Conservation (phyloP, 2,888 invertebrate genomes). For the Drosophila quasianomalipes region DNA sequence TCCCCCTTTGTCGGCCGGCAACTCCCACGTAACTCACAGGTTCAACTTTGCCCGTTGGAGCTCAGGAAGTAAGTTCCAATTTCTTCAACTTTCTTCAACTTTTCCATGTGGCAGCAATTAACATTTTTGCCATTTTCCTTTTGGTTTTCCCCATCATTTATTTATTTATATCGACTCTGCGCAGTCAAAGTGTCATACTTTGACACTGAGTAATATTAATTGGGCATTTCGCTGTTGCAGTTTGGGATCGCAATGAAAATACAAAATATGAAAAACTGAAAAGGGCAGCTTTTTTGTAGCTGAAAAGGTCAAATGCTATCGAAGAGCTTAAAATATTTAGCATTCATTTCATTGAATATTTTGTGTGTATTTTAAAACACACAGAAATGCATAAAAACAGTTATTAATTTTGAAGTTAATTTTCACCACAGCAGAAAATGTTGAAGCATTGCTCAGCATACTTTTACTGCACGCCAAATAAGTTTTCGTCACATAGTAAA, state of each 20-base stretch:
- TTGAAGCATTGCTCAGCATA: no score
- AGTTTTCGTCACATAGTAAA: neutral
- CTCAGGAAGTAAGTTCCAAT: conserved; percentile 17
- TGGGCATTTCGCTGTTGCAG: conserved; percentile 39
- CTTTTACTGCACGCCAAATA: no score
- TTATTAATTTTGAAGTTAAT: no score
- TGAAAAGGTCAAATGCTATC: neutral
- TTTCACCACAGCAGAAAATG: no score
- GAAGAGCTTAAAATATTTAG: neutral
- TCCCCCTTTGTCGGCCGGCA: neutral
- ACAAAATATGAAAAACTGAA: neutral
- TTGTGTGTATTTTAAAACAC: neutral
- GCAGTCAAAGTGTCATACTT: conserved; percentile 62
- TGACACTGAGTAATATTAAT: conserved; percentile 74
- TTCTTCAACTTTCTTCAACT: conserved; percentile 41
- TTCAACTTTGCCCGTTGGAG: conserved; percentile 1
- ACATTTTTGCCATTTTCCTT: conserved; percentile 17
- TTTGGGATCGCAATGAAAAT: conserved; percentile 8
- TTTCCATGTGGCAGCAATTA: conserved; percentile 17
- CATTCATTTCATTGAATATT: neutral
- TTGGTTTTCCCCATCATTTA: conserved; percentile 6
- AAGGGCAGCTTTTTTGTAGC: neutral
- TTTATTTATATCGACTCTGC: conserved; percentile 50
- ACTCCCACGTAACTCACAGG: neutral
- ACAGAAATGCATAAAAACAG: neutral